phyloP scores from a whole-genome alignment of 2,797 vertebrate genomes.

The Dermochelys coriacea region DNA sequence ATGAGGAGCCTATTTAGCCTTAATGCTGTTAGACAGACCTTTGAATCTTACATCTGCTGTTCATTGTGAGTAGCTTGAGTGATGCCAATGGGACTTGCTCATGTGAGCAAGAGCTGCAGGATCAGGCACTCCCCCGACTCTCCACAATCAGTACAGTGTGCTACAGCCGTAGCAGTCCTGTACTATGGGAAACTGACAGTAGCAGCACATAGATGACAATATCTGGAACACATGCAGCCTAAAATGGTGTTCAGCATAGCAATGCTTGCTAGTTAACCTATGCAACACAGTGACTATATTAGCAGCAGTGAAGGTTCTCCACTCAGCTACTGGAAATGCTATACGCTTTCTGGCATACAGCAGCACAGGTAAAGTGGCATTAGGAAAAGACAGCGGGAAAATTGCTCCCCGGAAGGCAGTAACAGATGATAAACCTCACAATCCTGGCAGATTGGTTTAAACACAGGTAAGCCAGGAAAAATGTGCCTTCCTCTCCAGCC shows the following conservation, averaged over 20 bases:
- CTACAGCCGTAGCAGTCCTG: background rate
- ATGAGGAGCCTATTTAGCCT: slow-evolving; percentile 8
- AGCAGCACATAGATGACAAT: background rate
- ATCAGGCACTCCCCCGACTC: background rate
- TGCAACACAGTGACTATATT: background rate
- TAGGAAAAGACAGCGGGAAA: background rate
- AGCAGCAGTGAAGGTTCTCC: slow-evolving; percentile 42
- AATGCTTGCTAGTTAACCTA: background rate
- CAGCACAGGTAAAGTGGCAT: slow-evolving; percentile 29
- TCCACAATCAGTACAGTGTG: fast-evolving
- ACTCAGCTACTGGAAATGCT: slow-evolving; percentile 22
- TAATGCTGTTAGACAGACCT: background rate
- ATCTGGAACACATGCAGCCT: background rate
- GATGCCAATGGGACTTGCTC: fast-evolving
- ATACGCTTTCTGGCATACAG: slow-evolving; percentile 24
- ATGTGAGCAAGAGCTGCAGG: background rate
- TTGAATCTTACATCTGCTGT: background rate
- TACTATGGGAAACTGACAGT: background rate
- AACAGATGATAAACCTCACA: background rate
- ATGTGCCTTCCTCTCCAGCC: background rate
- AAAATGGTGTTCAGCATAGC: background rate
- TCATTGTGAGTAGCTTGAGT: background rate
- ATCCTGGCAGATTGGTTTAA: background rate
- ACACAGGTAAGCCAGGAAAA: background rate
- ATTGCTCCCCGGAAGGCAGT: slow-evolving; percentile 13